Evolutionary conservation across 1,140 invertebrate species (phyloP), one percentile per base, ranked within the genome.

Genomic region (Conus betulinus): DNA sequence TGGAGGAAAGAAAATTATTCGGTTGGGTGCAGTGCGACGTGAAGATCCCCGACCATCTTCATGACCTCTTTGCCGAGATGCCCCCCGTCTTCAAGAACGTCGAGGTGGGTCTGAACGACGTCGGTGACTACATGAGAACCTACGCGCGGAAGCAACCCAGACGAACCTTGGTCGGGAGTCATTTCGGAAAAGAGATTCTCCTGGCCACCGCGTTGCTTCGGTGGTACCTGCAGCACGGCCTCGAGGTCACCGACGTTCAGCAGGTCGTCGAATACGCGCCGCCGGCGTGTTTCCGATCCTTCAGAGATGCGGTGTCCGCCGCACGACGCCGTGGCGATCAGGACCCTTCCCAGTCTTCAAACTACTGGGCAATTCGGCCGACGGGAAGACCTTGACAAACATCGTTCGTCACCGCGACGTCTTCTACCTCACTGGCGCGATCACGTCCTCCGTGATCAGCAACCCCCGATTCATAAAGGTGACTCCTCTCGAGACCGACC

Each of bases 191-290:
- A 63, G 84, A 91, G 76, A 90, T 92, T 51, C 84, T 92, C 20
- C 84, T 91, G 2, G 84, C 90, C 8, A 90, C 92, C 6, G 90
- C 92, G 39, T 7, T 86, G 91, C 17, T 67, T 91, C 67, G 88
- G 67, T 93, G 89, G 92, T 93, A 93, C 81, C 25, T 91, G 17
- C 71, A 88, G 11, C 91, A 93, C 83, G 91, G 90, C 17, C 55
- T 93, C 27, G 23, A 60, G 55, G 87, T 92, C 11, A 90, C 25
- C 25, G 85, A 87, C 78, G 85, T 92, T 17, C 87, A 93, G 53
- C 90, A 92, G 88, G 88, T 91, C 23, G 82, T 93, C n/a, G 91
- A 93, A 81, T 93, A 90, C 71, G 27, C 76, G 23, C 85, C 88
- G 0, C n/a, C 76, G 20, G 51, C 25, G 25, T 90, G 89, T 63